Conservation (phyloP, 2,888 invertebrate species). For the Cephus pulcher region DNA sequence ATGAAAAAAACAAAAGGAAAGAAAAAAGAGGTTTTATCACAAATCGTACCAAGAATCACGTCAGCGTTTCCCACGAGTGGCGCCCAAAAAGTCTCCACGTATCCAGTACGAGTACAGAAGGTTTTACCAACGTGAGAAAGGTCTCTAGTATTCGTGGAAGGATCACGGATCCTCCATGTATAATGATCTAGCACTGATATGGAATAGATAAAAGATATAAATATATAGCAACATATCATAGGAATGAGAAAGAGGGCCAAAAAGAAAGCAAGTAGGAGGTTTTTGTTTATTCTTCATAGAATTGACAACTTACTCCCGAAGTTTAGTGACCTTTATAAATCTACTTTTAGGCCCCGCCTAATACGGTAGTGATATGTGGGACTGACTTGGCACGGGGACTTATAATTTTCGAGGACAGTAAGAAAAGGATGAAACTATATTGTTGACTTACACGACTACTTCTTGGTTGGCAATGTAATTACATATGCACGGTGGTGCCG, state of each 20-base stretch:
- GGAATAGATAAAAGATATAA: neutral
- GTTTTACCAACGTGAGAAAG: neutral
- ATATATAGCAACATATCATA: neutral
- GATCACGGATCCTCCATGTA: neutral
- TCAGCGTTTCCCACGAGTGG: neutral
- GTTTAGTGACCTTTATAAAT: neutral
- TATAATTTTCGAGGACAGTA: neutral
- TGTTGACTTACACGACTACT: conserved; percentile 3
- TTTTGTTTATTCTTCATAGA: neutral
- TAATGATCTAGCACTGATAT: neutral
- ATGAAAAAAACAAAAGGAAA: neutral
- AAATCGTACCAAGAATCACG: neutral
- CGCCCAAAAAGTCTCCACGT: neutral
- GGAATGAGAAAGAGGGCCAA: neutral
- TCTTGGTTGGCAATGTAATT: conserved; percentile 29
- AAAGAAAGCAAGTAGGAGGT: neutral
- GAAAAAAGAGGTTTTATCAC: neutral
- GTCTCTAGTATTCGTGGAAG: neutral
- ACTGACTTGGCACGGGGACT: neutral
- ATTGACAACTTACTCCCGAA: neutral
- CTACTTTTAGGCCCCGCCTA: neutral
- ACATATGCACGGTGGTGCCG: conserved; percentile 38
- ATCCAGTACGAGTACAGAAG: neutral
- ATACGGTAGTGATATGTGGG: neutral
- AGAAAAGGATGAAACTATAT: neutral